Evolutionary conservation across 2,888 invertebrate species (phyloP).

Genomic region (Lasioglossum zephyrum): DNA sequence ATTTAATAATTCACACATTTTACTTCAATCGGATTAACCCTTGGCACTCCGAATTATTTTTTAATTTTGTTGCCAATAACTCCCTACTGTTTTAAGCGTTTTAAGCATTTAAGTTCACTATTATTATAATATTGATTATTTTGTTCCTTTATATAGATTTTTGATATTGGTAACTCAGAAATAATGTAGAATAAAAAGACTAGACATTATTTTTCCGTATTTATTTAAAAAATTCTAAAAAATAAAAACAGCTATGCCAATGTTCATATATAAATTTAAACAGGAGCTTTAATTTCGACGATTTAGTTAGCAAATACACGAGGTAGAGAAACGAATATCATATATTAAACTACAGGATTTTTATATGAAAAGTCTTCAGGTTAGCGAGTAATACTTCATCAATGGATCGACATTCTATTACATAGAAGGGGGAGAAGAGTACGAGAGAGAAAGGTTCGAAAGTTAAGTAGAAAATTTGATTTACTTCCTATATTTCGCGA

Average conservation of each 20-base stretch:
- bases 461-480: constrained; percentile 44
- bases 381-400: not conserved
- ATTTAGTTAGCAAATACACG: not conserved
- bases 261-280: not conserved
- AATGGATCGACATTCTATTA: constrained; percentile 5
- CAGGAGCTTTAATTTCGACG: not conserved
- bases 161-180: no score
- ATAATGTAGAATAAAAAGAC: no score
- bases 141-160: no score
- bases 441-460: not conserved
- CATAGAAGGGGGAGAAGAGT: not conserved
- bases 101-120: no score
- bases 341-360: not conserved
- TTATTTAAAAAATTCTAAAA: not conserved
- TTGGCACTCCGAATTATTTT: no score
- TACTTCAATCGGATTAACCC: not conserved
- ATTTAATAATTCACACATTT: not conserved
- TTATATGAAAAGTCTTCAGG: not conserved
- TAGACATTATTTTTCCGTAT: no score
- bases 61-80: no score
- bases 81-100: no score
- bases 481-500: constrained; percentile 33
- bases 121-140: no score
- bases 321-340: not conserved
- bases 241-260: not conserved